Percentiles rank a stretch among this genome's conserved stretches.
phyloP scores from a whole-genome alignment of 2,113 vertebrate species.

The Microcebus murinus region DNA sequence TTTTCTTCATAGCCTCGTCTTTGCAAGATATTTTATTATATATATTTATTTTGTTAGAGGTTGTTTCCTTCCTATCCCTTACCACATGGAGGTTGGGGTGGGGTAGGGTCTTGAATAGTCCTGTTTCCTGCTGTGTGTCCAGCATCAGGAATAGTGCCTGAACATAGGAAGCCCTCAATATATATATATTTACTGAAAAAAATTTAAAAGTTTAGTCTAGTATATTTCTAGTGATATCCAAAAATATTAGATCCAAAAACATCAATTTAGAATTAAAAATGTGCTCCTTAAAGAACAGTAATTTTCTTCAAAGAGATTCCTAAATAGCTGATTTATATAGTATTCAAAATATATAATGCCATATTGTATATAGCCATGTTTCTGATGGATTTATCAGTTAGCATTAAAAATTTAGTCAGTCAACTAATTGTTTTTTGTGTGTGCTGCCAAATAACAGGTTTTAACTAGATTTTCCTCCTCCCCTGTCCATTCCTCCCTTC shows the following conservation, averaged over 20 bases:
- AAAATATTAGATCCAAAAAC: neutral
- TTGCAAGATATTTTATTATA: conserved; percentile 32
- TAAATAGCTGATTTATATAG: conserved; percentile 17
- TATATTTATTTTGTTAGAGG: neutral
- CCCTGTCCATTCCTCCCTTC: neutral
- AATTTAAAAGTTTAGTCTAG: neutral
- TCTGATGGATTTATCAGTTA: conserved; percentile 31
- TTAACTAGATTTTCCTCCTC: neutral
- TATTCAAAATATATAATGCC: neutral
- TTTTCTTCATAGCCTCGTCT: conserved; percentile 49
- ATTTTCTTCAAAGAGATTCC: conserved; percentile 35
- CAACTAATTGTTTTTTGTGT: neutral
- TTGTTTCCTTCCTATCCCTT: neutral
- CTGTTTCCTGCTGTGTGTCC: neutral
- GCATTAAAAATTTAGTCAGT: neutral
- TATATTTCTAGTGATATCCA: neutral
- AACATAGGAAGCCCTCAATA: neutral
- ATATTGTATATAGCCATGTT: neutral
- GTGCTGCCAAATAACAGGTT: neutral
- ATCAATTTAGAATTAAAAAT: conserved; percentile 46
- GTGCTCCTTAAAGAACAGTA: conserved; percentile 13
- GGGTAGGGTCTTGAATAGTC: neutral
- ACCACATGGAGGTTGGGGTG: neutral
- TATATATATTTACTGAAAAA: neutral
- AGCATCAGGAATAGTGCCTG: neutral